phyloP scores from a whole-genome alignment of 2,113 vertebrate genomes.

The Agelaius phoeniceus region DNA sequence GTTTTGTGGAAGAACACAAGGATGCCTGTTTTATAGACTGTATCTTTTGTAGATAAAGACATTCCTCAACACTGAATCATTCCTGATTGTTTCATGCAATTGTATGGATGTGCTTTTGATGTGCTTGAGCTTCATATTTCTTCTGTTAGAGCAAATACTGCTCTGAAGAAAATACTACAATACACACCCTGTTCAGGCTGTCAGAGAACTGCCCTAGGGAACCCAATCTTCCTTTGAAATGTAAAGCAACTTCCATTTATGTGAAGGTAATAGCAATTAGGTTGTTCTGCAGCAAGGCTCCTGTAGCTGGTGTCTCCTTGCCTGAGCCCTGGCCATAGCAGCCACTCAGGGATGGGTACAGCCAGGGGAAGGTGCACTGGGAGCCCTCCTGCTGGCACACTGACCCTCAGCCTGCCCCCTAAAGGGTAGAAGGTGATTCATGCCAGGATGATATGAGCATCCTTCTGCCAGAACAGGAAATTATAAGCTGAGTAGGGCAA shows the following conservation, averaged over 20 bases:
- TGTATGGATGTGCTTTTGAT: neutral
- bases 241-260: neutral
- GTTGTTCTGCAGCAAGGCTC: neutral
- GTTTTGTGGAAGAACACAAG: neutral
- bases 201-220: neutral
- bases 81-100: neutral
- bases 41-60: neutral
- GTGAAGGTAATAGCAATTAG: neutral
- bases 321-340: neutral
- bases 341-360: neutral
- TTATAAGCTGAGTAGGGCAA: neutral
- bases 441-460: neutral
- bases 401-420: neutral
- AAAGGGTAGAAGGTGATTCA: neutral
- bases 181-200: neutral
- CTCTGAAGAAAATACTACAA: neutral
- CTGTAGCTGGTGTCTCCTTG: neutral
- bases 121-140: neutral
- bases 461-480: neutral
- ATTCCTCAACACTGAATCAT: neutral
- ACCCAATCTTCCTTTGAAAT: slow-evolving; percentile 14
- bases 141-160: neutral
- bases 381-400: neutral
- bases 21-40: neutral
- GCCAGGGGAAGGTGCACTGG: neutral